Base-by-base conservation (phyloP, 2,797 vertebrate species). In the Periophthalmus magnuspinnatus region DNA sequence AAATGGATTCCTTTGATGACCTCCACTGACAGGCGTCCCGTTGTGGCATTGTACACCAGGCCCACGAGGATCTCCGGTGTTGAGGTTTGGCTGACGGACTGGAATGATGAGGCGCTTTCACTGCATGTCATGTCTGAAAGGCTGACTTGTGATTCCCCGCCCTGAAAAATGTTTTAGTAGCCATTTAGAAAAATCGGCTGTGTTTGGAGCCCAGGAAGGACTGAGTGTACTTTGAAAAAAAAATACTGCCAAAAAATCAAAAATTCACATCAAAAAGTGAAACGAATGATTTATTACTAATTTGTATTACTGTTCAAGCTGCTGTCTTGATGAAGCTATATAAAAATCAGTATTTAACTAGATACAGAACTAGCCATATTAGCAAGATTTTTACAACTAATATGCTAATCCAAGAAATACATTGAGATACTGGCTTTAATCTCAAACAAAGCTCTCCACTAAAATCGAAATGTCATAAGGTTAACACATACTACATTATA, bases 1-100 rank as follows among this genome's bases (percentile, higher is more conserved):
- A 99, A 99, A 91, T 98, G 97, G 92, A 96, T 98, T 90, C 97
- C 97, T 93, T 97, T 99, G 92, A 99, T 98, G 92, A 99, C 92
- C 92, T 99, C 97, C 84, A 97, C 97, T 2, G 97, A 97, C 68
- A 99, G 95, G 74, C 97, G 95, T 82, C 97, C 97, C 16, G 97
- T 99, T 10, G 97, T 98, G 89, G 97, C 96, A 0, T 98, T 99
- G 93, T 99, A 99, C 79, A 97, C 94, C 78, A 99, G 94, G 59
- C 97, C 97, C 71, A 99, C 67, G 63, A 99, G 95, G 84, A 99
- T 97, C 93, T 99, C 97, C 28, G 97, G 97, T 67, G 95, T 92
- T 17, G 95, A 94, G 70, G 94, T 93, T 64, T 96, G 97, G 78
- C 95, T 95, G 64, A 96, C 92, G n/a, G 97, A 98, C 85, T 96